Base-by-base conservation (phyloP, 2,888 invertebrate species). In the Malacosoma neustria region DNA sequence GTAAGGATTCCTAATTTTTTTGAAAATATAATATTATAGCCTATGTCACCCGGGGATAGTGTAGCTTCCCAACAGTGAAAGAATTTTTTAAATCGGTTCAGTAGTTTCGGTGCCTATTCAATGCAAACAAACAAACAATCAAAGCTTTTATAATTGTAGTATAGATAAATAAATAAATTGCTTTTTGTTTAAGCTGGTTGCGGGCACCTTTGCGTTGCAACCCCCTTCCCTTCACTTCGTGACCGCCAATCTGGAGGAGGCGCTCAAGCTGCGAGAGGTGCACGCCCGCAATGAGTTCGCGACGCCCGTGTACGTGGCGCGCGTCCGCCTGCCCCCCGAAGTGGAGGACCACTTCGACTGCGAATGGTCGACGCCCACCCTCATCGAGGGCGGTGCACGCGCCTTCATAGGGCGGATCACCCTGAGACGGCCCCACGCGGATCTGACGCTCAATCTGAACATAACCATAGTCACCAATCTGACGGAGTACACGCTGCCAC, bases 401-500 rank as follows among this genome's bases (percentile, higher is more conserved):
- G 52, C 51, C 46, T 42, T 47, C 2, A 15, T 40, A 41, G 41
- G 46, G 35, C 14, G 45, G 34, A 33, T 11, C 30, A 41, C 40
- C 44, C 42, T 51, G 14, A 37, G 51, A 42, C 40, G 42, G 22
- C 43, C 51, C 49, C 45, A 42, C 14, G 36, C 31, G 37, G 11
- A 30, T 37, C 35, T n/a, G 33, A 22, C 33, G 40, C 29, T 43
- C 31, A 38, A 35, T 32, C 29, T 51, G 32, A 37, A 4, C 35
- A 36, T 87, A 36, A 49, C 55, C 37, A 68, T 89, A 48, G 71
- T 61, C 51, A 89, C 88, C 48, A 88, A 89, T 68, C 61, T 87
- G 35, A 72, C 72, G 1, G 61, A 59, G 32, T 87, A 87, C 60
- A 48, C 63, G 49, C 52, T 88, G 58, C 85, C 87, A 34, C 49